Evolutionary conservation across 1,140 invertebrate genomes (phyloP).

Genomic region (Trichonephila clavipes): DNA sequence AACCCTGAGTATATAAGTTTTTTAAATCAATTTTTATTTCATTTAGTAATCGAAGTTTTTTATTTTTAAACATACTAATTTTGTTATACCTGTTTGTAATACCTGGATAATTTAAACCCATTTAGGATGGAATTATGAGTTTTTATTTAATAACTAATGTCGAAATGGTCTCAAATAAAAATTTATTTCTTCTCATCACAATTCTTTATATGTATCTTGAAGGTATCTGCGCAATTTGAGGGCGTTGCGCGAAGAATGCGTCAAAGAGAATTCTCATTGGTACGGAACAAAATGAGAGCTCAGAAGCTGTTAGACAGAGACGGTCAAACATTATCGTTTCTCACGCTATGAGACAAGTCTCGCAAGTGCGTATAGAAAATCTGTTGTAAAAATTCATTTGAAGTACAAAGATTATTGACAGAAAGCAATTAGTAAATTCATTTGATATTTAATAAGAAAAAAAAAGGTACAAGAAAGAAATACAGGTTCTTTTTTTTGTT

Average conservation of each 20-base stretch:
- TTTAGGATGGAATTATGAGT: no score
- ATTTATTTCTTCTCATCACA: neutral
- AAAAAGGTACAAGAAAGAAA: neutral
- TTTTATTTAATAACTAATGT: no score
- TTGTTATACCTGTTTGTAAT: no score
- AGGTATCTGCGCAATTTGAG: constrained; percentile 7
- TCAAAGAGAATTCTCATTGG: constrained; percentile 12
- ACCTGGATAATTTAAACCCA: no score
- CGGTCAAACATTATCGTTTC: neutral
- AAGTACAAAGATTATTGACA: neutral
- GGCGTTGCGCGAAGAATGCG: constrained; percentile 6
- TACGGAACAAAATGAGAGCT: neutral
- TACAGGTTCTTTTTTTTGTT: no score
- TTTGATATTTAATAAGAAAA: neutral
- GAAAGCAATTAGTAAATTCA: neutral
- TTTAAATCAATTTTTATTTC: no score
- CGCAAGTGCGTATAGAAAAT: no score
- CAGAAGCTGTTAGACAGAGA: constrained; percentile 4
- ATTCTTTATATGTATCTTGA: neutral
- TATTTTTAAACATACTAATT: no score
- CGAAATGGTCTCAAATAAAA: neutral
- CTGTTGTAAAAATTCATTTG: neutral
- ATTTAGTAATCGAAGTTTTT: no score
- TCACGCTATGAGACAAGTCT: neutral
- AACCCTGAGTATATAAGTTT: no score